Evolutionary conservation across 2,797 vertebrate species (phyloP), one percentile per base, ranked within the genome.

Genomic region (Cirrhinus mrigala): DNA sequence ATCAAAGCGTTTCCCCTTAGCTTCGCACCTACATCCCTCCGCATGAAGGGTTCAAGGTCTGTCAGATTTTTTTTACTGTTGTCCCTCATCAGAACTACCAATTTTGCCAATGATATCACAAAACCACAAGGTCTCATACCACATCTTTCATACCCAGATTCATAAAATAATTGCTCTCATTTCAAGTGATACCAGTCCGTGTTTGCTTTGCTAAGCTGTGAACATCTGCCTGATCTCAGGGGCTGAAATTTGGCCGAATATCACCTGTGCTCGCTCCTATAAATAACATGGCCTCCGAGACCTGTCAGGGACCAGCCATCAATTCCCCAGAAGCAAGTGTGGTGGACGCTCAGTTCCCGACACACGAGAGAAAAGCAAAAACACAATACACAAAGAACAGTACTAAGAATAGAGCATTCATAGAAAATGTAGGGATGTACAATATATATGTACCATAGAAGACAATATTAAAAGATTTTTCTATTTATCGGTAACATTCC

Each of bases 241-340:
- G 71, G 40, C 54, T 79, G 40, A 46, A 46, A 64, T 79, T 79
- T 0, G 24, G 40, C 9, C 1, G 3, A 58, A 37, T 27, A 27
- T 79, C 77, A 64, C 58, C 40, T 79, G 58, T 64, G 58, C 24
- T 62, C n/a, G 11, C 77, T 79, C 24, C 58, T 79, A 64, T 64
- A 64, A 79, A 79, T 79, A 79, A 64, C 37, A 48, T 0, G 1
- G 74, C 76, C 37, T 79, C 33, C 62, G 76, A 62, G 76, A 79
- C 22, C n/a, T 46, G n/a, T 79, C 56, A 79, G 76, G 22, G 56
- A 79, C 33, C 58, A 2, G 56, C 76, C 40, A 79, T 62, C 56
- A 22, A 60, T 62, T 50, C 56, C 70, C 70, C 29, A 50, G 71
- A 73, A 64, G 22, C 46, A 75, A 52, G 12, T 76, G 52, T 46